These are phyloP conservation scores for Danio jaintianensis DNA, from an alignment of 2,797 vertebrate species.

Conservation along the genomic window DNA sequence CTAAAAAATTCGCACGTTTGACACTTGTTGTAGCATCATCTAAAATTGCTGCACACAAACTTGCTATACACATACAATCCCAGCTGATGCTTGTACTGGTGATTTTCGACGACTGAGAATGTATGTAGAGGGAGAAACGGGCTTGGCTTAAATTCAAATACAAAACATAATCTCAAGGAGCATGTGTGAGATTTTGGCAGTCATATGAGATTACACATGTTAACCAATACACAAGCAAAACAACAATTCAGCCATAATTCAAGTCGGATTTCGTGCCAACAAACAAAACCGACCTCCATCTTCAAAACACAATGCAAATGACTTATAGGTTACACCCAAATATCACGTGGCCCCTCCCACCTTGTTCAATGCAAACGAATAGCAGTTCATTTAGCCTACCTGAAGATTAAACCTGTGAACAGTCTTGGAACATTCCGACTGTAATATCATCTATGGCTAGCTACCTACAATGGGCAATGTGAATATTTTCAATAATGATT, in stretches of 20 bases:
- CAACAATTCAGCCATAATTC: constrained; percentile 5
- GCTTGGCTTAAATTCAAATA: constrained; percentile 2
- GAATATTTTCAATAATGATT: neutral
- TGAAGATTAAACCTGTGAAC: neutral
- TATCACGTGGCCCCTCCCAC: neutral
- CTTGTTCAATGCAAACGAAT: neutral
- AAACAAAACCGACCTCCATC: neutral
- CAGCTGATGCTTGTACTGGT: neutral
- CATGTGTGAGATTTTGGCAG: constrained; percentile 3
- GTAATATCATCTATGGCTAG: neutral
- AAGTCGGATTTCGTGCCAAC: neutral
- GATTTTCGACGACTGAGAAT: neutral
- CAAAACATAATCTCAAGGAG: constrained; percentile 23
- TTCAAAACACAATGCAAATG: constrained; percentile 4
- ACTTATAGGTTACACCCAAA: neutral
- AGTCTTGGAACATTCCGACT: neutral
- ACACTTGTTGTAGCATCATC: neutral
- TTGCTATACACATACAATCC: neutral
- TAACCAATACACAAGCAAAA: neutral
- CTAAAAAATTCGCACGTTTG: neutral
- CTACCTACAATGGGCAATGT: neutral
- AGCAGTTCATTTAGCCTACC: neutral
- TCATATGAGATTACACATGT: neutral
- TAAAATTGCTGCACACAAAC: neutral
- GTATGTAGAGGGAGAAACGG: neutral